These are phyloP conservation scores for Pogonocichla stellata DNA, from an alignment of 2,113 vertebrate genomes.

Conservation along the genomic window DNA sequence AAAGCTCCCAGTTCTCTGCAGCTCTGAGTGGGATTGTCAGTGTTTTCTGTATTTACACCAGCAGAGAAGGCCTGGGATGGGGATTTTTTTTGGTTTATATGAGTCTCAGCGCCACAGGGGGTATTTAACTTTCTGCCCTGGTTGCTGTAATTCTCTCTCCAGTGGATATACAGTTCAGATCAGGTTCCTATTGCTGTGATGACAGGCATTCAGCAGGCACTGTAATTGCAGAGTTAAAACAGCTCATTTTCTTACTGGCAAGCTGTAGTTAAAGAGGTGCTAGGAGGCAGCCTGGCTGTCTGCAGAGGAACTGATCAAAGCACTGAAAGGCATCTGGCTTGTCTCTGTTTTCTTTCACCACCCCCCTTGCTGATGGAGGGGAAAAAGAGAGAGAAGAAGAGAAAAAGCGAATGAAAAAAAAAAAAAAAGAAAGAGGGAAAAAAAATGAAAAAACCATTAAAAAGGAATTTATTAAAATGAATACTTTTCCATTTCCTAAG, in stretches of 20 bases:
- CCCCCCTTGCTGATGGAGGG: conserved; percentile 60
- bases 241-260: conserved; percentile 83
- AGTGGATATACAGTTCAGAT: conserved; percentile 73
- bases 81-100: conserved; percentile 57
- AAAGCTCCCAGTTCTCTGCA: neutral
- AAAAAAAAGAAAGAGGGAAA: neutral
- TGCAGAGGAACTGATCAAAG: conserved; percentile 85
- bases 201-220: conserved; percentile 83
- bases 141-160: conserved; percentile 76
- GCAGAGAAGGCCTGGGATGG: neutral
- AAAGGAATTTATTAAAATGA: conserved; percentile 83
- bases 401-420: neutral
- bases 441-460: conserved; percentile 71
- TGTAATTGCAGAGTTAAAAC: conserved; percentile 82
- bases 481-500: conserved; percentile 76
- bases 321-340: conserved; percentile 81
- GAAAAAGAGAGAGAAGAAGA: conserved; percentile 26
- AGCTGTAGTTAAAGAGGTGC: conserved; percentile 81
- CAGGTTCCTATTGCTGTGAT: conserved; percentile 79
- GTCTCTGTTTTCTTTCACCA: conserved; percentile 83
- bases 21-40: neutral
- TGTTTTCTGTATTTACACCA: conserved; percentile 66
- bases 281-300: conserved; percentile 85
- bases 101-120: conserved; percentile 68
- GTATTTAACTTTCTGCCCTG: conserved; percentile 72